Conservation (phyloP, 2,113 vertebrate genomes). For the Vulpes ferrilata region DNA sequence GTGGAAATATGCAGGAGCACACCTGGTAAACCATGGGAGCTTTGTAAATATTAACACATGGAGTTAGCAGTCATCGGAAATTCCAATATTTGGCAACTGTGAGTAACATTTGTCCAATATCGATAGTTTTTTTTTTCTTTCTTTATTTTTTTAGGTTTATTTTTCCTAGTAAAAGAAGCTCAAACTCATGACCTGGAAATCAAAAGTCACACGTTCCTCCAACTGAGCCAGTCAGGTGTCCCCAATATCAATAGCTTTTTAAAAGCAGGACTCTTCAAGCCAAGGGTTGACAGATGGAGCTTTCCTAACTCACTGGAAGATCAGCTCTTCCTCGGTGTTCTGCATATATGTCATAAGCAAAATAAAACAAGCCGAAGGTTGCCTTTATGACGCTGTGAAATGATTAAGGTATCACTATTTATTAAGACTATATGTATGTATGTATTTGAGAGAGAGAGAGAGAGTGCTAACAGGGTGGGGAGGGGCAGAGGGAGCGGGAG, state of each 20-base stretch:
- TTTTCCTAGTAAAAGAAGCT: neutral
- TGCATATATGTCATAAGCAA: slow-evolving; percentile 19
- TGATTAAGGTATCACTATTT: neutral
- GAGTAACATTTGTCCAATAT: slow-evolving; percentile 11
- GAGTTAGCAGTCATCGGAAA: slow-evolving; percentile 25
- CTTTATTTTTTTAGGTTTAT: neutral
- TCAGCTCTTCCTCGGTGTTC: neutral
- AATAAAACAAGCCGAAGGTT: neutral
- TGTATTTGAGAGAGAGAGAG: no score
- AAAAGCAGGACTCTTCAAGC: neutral
- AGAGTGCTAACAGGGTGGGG: no score
- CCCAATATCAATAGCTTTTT: neutral
- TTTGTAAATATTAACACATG: neutral
- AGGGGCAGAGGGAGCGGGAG: no score
- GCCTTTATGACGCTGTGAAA: neutral
- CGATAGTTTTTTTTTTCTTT: neutral
- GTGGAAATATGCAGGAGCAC: neutral
- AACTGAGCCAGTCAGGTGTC: neutral
- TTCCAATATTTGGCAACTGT: neutral
- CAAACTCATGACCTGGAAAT: neutral
- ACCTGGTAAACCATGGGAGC: neutral
- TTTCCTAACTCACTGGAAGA: neutral
- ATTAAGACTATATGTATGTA: neutral
- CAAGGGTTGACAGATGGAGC: neutral
- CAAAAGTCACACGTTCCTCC: neutral